These are phyloP conservation scores for Aldabrachelys gigantea DNA, from an alignment of 2,113 vertebrate species.

Conservation along the genomic window DNA sequence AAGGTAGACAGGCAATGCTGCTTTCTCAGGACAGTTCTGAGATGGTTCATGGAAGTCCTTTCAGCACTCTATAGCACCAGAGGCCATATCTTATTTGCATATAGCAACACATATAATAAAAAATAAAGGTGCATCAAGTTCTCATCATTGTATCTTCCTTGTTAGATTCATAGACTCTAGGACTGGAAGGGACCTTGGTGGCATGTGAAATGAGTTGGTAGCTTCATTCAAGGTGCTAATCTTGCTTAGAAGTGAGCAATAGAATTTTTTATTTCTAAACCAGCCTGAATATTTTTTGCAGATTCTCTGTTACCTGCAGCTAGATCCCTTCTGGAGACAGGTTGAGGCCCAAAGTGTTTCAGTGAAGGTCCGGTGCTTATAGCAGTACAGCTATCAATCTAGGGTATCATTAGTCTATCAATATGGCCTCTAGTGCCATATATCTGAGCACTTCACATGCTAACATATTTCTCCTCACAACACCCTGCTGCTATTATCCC, in stretches of 20 bases:
- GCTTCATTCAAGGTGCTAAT: neutral
- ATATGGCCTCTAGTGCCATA: neutral
- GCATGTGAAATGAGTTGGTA: neutral
- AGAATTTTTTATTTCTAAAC: neutral
- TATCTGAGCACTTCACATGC: too few relatives aligned
- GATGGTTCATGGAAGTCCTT: conserved; percentile 33
- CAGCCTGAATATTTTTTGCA: neutral
- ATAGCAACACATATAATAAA: neutral
- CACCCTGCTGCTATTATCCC: too few relatives aligned
- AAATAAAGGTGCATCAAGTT: neutral
- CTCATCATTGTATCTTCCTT: conserved; percentile 16
- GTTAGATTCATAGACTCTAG: neutral
- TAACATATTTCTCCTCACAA: too few relatives aligned
- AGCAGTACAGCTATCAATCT: neutral
- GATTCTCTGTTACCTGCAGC: neutral
- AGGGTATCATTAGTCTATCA: neutral
- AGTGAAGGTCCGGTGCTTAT: neutral
- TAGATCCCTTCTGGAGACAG: neutral
- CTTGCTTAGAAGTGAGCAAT: neutral
- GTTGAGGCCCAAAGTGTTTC: neutral
- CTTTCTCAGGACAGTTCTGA: conserved; percentile 31
- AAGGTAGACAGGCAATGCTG: conserved; percentile 26
- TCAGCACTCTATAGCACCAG: neutral
- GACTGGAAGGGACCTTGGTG: neutral
- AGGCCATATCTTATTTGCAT: conserved; percentile 18